Evolutionary conservation across 1,140 invertebrate species (phyloP).

Genomic region (Papilio helenus): DNA sequence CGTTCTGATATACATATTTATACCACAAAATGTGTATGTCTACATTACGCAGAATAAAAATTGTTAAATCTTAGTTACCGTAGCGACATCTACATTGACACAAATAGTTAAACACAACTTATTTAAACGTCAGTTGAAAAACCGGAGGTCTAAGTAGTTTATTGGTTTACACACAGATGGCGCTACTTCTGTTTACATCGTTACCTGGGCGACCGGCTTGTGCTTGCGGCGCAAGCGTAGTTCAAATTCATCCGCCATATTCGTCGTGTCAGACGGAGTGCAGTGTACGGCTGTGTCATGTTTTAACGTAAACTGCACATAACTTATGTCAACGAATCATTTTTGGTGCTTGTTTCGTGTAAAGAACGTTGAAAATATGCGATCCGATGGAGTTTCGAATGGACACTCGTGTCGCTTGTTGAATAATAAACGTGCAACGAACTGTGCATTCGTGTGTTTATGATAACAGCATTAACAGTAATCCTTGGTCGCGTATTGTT

Average conservation of each 20-base stretch:
- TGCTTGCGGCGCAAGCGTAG: constrained; percentile 75
- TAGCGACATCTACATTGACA: background rate
- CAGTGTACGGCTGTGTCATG: constrained; percentile 78
- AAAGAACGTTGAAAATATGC: constrained; percentile 70
- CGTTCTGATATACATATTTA: no score
- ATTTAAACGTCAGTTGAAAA: background rate
- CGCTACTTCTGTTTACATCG: constrained; percentile 55
- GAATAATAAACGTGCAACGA: constrained; percentile 78
- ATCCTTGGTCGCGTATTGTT: constrained; percentile 75
- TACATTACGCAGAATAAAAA: background rate
- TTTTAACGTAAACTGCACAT: constrained; percentile 78
- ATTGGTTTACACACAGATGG: constrained; percentile 50
- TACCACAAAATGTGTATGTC: no score
- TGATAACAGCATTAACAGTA: constrained; percentile 80
- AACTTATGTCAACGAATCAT: constrained; percentile 70
- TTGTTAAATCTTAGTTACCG: background rate
- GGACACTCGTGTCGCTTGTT: constrained; percentile 72
- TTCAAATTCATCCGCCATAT: constrained; percentile 81
- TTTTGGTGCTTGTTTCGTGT: constrained; percentile 68
- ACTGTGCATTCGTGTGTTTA: constrained; percentile 81
- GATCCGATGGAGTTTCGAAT: constrained; percentile 64
- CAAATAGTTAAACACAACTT: background rate
- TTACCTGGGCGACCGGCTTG: constrained; percentile 62
- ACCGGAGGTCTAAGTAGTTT: constrained; percentile 40
- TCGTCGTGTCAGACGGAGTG: constrained; percentile 80